Conservation (phyloP, 1,140 invertebrate genomes). For the Bombus waltoni region DNA sequence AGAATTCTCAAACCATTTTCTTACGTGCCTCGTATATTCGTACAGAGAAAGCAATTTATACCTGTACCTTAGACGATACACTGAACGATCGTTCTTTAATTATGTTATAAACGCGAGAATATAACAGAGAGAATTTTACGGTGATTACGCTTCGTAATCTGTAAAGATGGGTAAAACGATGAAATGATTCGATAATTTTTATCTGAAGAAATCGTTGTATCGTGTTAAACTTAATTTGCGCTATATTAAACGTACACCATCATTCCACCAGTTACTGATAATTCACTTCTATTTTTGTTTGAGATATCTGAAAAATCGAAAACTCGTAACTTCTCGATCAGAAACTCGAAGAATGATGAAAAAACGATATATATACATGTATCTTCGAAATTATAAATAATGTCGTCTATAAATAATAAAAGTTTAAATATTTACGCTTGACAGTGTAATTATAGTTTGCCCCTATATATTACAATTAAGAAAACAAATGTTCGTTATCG, state of each 20-base stretch:
- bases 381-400: constrained; percentile 10
- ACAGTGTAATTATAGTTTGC: background rate
- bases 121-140: constrained; percentile 32
- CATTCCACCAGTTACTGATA: constrained; percentile 33
- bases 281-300: background rate
- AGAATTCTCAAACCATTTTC: constrained; percentile 28
- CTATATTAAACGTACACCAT: background rate
- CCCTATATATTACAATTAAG: background rate
- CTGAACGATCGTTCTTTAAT: constrained; percentile 43
- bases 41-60: constrained; percentile 8
- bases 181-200: background rate
- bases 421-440: constrained; percentile 2
- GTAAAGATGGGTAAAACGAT: constrained; percentile 8
- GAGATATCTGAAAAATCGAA: constrained; percentile 10
- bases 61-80: constrained; percentile 11
- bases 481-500: constrained; percentile 6
- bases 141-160: constrained; percentile 32
- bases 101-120: constrained; percentile 50
- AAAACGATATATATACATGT: background rate
- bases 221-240: background rate
- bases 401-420: background rate
- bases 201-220: background rate
- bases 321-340: constrained; percentile 30
- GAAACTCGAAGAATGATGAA: constrained; percentile 49
- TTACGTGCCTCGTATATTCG: background rate